These are phyloP conservation scores for Cyrtodaria siliqua DNA, from an alignment of 2,888 invertebrate genomes.

Conservation along the genomic window DNA sequence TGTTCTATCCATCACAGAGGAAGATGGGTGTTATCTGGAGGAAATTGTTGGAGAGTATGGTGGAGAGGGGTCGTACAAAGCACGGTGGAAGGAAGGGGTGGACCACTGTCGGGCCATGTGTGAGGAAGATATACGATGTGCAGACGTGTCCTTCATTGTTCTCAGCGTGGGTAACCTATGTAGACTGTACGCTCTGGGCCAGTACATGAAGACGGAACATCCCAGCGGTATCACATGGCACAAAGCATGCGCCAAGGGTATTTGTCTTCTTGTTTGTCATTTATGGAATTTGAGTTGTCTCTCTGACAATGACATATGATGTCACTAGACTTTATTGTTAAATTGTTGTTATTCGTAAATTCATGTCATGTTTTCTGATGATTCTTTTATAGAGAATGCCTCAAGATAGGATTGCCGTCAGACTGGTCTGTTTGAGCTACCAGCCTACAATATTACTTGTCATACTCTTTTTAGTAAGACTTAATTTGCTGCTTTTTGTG, in stretches of 20 bases:
- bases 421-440: too few relatives aligned
- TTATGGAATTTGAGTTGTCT: too few relatives aligned
- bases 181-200: not conserved
- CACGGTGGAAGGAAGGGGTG: not conserved
- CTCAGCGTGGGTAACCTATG: not conserved
- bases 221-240: not conserved
- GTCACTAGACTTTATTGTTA: too few relatives aligned
- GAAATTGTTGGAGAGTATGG: constrained; percentile 2
- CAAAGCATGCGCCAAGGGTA: not conserved
- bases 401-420: too few relatives aligned
- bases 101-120: not conserved
- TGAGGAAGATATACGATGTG: not conserved
- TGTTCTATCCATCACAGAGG: not conserved
- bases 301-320: too few relatives aligned
- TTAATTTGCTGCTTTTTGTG: too few relatives aligned
- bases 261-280: not conserved
- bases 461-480: too few relatives aligned
- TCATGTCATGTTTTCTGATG: too few relatives aligned
- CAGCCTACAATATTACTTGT: too few relatives aligned
- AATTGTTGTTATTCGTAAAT: too few relatives aligned
- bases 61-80: not conserved
- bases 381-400: too few relatives aligned
- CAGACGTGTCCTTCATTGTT: not conserved
- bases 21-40: constrained; percentile 2
- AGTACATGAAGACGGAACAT: not conserved